Conservation (phyloP, 2,113 vertebrate species). For the Promerops cafer region DNA sequence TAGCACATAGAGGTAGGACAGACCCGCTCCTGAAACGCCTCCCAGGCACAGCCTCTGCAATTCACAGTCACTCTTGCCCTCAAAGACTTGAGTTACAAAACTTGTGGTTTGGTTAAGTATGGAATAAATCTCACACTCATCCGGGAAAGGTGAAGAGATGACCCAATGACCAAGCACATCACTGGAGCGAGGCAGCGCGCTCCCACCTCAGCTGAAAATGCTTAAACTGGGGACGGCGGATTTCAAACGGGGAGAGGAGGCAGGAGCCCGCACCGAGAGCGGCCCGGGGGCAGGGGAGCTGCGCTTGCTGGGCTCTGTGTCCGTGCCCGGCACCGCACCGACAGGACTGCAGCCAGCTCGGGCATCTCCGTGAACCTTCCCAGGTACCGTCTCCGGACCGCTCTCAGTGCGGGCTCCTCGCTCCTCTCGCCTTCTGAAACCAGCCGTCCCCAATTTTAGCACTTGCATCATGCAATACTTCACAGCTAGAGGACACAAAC, state of each 20-base stretch:
- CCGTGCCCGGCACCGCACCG: background rate
- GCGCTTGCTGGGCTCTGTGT: background rate
- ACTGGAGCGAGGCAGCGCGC: background rate
- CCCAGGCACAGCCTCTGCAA: background rate
- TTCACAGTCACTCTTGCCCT: background rate
- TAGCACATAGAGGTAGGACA: background rate
- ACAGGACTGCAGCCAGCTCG: background rate
- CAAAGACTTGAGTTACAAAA: background rate
- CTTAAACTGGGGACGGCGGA: background rate
- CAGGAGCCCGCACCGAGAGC: background rate
- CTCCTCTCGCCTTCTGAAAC: background rate
- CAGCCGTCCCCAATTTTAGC: background rate
- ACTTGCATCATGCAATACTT: background rate
- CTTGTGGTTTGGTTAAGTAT: rapidly evolving
- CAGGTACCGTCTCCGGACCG: background rate
- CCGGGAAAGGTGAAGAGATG: background rate
- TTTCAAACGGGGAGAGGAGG: background rate
- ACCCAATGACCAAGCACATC: background rate
- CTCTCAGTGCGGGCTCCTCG: rapidly evolving
- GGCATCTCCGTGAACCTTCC: rapidly evolving
- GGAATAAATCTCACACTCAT: background rate
- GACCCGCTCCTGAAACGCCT: background rate
- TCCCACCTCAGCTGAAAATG: background rate
- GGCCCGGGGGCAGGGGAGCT: background rate
- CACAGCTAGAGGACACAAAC: background rate